These are phyloP conservation scores for Bolborhynchus lineola DNA, from an alignment of 2,113 vertebrate genomes.

Conservation along the genomic window DNA sequence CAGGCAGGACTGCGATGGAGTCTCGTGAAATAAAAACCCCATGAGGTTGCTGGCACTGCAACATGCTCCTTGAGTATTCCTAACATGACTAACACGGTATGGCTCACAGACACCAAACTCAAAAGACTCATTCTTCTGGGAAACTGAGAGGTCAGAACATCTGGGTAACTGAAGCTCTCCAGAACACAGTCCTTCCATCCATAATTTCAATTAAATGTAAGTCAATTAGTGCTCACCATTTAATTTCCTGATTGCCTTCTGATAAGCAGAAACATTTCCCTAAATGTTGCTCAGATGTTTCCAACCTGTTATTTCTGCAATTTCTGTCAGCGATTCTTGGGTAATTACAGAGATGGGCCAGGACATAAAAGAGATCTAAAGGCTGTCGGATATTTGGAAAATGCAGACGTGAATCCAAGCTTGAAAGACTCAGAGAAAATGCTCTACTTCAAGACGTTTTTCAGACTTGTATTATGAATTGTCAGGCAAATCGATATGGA, in stretches of 20 bases:
- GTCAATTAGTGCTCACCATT: neutral
- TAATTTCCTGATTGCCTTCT: neutral
- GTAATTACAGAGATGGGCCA: neutral
- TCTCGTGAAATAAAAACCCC: neutral
- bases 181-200: neutral
- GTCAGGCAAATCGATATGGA: neutral
- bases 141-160: neutral
- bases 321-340: neutral
- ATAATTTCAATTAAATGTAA: neutral
- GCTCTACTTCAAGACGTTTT: neutral
- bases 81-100: neutral
- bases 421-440: neutral
- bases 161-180: neutral
- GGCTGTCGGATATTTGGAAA: neutral
- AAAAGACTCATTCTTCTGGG: neutral
- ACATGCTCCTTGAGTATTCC: neutral
- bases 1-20: neutral
- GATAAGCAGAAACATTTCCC: constrained; percentile 1
- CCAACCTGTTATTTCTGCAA: constrained; percentile 1
- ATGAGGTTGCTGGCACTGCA: neutral
- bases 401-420: neutral
- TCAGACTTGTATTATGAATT: neutral
- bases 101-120: neutral
- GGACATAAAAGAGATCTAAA: constrained; percentile 6
- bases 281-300: neutral